phyloP scores from a whole-genome alignment of 2,797 vertebrate genomes.

The Darevskia nairensis region DNA sequence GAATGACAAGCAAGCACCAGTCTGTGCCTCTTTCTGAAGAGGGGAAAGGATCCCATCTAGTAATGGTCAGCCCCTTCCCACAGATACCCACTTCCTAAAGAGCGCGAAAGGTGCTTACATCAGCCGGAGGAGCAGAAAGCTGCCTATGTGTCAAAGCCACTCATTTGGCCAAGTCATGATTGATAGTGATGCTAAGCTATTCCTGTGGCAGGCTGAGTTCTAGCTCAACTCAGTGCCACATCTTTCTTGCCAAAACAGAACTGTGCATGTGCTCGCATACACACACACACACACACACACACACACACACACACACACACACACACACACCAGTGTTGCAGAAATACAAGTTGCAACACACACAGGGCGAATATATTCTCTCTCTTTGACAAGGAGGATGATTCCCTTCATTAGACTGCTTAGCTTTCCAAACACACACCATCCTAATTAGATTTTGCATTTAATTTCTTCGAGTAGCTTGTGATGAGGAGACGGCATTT shows the following conservation, averaged over 20 bases:
- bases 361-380: neutral
- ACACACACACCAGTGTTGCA: neutral
- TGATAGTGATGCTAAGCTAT: neutral
- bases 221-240: neutral
- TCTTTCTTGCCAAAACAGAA: neutral
- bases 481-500: conserved; percentile 14
- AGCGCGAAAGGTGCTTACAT: conserved; percentile 12
- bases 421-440: conserved; percentile 39
- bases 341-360: neutral
- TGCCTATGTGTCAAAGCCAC: neutral
- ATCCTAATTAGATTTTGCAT: conserved; percentile 47
- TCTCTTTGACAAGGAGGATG: neutral
- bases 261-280: neutral
- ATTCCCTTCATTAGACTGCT: conserved; percentile 21
- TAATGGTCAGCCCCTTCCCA: too few species aligned
- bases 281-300: neutral
- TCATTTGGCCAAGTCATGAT: neutral
- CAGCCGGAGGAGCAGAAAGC: neutral
- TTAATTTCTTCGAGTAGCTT: conserved; percentile 41
- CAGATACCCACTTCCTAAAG: neutral
- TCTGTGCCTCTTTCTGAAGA: conserved; percentile 25
- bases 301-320: neutral
- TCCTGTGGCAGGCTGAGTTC: neutral
- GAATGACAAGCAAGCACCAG: neutral
- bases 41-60: conserved; percentile 6